Conservation (phyloP, 2,113 vertebrate genomes). For the Rhinoptilus africanus region DNA sequence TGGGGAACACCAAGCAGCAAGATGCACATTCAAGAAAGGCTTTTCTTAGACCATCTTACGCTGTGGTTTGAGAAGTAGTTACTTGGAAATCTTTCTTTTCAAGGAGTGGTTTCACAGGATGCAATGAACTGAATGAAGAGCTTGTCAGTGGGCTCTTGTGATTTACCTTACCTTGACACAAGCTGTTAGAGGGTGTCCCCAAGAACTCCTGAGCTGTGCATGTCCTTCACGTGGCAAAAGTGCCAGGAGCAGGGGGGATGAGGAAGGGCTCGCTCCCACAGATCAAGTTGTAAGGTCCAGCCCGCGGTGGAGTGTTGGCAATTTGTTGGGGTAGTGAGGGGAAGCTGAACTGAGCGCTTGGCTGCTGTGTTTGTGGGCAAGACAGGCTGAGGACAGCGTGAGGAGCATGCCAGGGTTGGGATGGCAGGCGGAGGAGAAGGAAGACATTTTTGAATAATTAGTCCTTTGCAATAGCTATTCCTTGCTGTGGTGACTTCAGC, state of each 20-base stretch:
- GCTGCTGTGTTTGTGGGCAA: neutral
- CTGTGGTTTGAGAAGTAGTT: neutral
- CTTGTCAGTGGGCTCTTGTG: fast-evolving
- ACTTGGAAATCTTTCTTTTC: neutral
- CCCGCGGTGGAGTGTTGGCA: fast-evolving
- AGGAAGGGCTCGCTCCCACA: neutral
- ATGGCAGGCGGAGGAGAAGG: neutral
- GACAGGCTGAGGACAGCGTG: neutral
- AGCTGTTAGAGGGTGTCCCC: neutral
- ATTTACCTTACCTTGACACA: neutral
- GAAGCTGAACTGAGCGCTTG: neutral
- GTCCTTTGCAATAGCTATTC: neutral
- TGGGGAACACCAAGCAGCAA: neutral
- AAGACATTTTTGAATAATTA: neutral
- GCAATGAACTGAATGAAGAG: neutral
- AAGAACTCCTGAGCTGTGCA: neutral
- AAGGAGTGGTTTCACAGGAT: neutral
- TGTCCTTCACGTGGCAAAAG: neutral
- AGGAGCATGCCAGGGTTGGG: neutral
- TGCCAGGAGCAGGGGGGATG: neutral
- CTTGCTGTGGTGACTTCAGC: neutral
- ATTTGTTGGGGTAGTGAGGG: neutral
- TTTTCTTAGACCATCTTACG: neutral
- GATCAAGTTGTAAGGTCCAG: fast-evolving
- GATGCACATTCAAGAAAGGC: neutral